These are phyloP conservation scores for Myotis lucifugus DNA, from an alignment of 2,113 vertebrate genomes.

Conservation along the genomic window DNA sequence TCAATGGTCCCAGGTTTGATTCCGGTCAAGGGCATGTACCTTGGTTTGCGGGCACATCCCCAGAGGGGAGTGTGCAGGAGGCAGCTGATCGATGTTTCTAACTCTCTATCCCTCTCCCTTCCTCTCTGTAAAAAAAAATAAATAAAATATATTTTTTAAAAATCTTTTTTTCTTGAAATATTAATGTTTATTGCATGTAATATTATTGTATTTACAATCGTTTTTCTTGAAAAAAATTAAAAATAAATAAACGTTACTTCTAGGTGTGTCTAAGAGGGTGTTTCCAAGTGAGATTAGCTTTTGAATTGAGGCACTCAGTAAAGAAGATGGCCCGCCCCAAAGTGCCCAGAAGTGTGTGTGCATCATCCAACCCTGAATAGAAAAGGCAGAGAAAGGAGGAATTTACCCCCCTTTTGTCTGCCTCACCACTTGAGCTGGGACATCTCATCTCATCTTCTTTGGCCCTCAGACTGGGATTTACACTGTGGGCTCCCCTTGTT, in stretches of 20 bases:
- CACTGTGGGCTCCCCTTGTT: background rate
- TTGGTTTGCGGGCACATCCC: no score
- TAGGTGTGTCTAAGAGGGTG: background rate
- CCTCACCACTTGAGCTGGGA: background rate
- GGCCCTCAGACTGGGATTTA: background rate
- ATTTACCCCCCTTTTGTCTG: background rate
- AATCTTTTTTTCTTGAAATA: no score
- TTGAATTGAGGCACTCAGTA: background rate
- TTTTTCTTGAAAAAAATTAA: no score
- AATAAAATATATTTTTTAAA: no score
- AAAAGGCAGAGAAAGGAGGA: background rate
- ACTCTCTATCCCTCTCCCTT: no score
- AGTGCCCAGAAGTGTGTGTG: background rate
- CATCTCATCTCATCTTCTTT: background rate
- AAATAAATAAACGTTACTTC: background rate
- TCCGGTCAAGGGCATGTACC: no score
- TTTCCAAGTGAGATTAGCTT: background rate
- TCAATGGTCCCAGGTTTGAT: no score
- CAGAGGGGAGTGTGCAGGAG: no score
- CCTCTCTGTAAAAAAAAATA: no score
- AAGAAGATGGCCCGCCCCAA: background rate
- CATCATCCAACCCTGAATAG: background rate
- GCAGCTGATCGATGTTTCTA: no score
- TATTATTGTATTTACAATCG: no score
- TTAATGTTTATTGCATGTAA: no score